Base-by-base conservation (phyloP, 2,113 vertebrate genomes). In the Notothenia rossii region DNA sequence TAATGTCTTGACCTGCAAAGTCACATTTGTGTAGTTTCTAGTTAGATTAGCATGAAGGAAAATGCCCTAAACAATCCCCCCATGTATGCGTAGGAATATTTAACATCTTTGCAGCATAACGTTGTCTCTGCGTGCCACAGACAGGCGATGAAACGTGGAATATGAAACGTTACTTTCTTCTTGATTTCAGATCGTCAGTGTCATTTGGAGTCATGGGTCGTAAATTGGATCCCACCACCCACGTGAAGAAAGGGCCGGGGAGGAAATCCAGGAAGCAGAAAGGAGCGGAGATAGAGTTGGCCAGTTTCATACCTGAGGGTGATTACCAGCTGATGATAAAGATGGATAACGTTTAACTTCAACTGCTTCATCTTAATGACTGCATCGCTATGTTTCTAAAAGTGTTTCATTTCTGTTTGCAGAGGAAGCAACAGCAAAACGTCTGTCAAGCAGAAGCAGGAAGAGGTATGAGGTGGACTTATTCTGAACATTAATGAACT, bases 251-350 rank as follows among this genome's bases (percentile, higher is more conserved):
- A 48, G 98, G 98, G 3, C 98, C 97, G 0, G 98, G 98, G 45
- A 96, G 95, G 14, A 99, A 99, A 85, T 74, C 97, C 58, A 95
- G 92, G 51, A 99, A 99, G 83, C 98, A 99, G 88, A 93, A 95
- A 13, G 97, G 98, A 5, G 97, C 98, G 0, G 98, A 99, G 90
- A 96, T 95, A 0, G 98, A 99, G 87, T 89, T 98, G 64, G 85
- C 89, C 64, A 96, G 95, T 6, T 96, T 97, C 82, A 86, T 99
- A 72, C 62, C 80, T 71, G 89, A 89, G 56, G 93, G 91, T 93
- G 20, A 92, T 14, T 60, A 72, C 74, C 9, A 62, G 2, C 10
- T 49, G 0, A 53, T 64, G 2, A 62, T 60, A 3, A 11, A 53
- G n/a, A 64, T 50, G 0, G 0, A 0, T 22, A 55, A 49, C 20